A percentile compares a stretch with the other conserved stretches of the same genome.
These are phyloP conservation scores for Asteroscopus sphinx DNA, from an alignment of 2,888 invertebrate genomes.

Conservation along the genomic window DNA sequence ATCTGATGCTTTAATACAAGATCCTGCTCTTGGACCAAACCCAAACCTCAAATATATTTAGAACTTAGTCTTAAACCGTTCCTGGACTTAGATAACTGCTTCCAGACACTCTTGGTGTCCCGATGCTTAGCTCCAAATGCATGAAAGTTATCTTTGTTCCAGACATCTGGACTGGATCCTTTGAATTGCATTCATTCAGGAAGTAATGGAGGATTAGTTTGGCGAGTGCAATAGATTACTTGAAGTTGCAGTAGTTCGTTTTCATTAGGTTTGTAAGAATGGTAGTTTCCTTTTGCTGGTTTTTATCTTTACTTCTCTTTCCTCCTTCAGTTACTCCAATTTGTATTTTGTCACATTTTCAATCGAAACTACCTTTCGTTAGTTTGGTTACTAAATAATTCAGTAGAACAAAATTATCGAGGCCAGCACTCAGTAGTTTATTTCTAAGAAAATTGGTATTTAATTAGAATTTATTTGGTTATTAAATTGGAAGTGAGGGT, in stretches of 20 bases:
- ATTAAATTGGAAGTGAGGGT: too few species aligned
- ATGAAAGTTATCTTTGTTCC: conserved; percentile 42
- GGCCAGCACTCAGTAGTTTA: too few species aligned
- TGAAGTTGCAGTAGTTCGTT: too few species aligned
- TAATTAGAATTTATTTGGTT: too few species aligned
- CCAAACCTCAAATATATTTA: conserved; percentile 57
- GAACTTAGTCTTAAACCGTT: conserved; percentile 55
- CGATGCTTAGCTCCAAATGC: conserved; percentile 44
- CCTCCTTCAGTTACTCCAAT: too few species aligned
- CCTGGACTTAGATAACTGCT: conserved; percentile 49
- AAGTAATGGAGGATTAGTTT: conserved; percentile 47
- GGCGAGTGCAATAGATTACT: conserved; percentile 16
- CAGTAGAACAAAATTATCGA: too few species aligned
- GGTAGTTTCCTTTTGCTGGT: not conserved
- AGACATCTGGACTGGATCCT: conserved; percentile 34
- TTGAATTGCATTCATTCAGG: conserved; percentile 43
- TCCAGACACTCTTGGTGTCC: conserved; percentile 34
- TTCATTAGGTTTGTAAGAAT: too few species aligned
- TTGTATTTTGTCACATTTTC: too few species aligned
- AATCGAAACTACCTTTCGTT: too few species aligned
- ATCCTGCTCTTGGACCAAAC: conserved; percentile 31
- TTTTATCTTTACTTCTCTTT: too few species aligned
- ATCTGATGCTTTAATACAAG: not conserved
- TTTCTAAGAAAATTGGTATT: too few species aligned
- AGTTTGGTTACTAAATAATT: too few species aligned